phyloP scores from a whole-genome alignment of 2,113 vertebrate genomes.

The Sciurus niger region DNA sequence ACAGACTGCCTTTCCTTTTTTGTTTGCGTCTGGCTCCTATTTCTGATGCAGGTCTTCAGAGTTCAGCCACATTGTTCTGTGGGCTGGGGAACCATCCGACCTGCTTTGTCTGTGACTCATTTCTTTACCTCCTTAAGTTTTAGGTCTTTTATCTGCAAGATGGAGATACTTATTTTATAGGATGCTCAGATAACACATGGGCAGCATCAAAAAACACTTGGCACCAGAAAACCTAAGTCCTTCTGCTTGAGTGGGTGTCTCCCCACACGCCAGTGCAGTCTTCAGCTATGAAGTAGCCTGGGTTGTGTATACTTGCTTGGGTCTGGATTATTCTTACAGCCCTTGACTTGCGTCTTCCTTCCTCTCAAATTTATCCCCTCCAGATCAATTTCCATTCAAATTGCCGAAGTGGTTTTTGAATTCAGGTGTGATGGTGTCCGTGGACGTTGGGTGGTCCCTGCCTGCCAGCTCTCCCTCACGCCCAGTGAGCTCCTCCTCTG shows the following conservation, averaged over 20 bases:
- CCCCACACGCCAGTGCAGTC: background rate
- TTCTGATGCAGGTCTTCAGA: background rate
- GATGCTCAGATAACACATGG: background rate
- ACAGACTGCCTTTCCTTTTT: background rate
- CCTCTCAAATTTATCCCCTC: background rate
- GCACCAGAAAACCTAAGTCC: background rate
- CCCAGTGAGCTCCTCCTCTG: background rate
- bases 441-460: background rate
- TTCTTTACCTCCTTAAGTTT: background rate
- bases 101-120: background rate
- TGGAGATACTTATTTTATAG: background rate
- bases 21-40: fast-evolving
- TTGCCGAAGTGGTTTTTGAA: background rate
- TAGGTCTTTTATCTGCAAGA: background rate
- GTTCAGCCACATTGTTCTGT: background rate
- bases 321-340: background rate
- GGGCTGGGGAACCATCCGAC: background rate
- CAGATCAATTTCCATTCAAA: background rate
- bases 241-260: background rate
- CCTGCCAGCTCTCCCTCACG: background rate
- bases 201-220: background rate
- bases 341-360: background rate
- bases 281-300: background rate
- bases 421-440: background rate
- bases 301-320: background rate